Evolutionary conservation across 2,113 vertebrate species (phyloP).

Genomic region (Charadrius vociferus): DNA sequence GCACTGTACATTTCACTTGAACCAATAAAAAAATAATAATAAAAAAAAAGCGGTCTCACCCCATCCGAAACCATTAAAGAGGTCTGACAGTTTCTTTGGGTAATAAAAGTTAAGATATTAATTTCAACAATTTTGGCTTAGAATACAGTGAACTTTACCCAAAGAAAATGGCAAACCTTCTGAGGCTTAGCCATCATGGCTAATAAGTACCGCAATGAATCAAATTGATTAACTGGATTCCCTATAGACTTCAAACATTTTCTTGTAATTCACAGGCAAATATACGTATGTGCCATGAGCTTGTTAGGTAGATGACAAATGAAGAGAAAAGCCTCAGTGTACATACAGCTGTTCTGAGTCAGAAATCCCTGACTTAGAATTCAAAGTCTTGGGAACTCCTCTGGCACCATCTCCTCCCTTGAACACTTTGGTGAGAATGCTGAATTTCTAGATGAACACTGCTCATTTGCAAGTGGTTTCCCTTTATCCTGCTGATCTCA

Average conservation of each 20-base stretch:
- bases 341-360: background rate
- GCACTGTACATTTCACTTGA: background rate
- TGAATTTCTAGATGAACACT: background rate
- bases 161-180: constrained; percentile 31
- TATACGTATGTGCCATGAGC: background rate
- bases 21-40: background rate
- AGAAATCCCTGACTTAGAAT: background rate
- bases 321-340: background rate
- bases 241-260: background rate
- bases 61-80: background rate
- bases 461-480: background rate
- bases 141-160: background rate
- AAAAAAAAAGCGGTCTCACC: background rate
- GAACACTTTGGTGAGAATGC: background rate
- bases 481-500: background rate
- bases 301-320: constrained; percentile 42
- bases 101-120: constrained; percentile 9
- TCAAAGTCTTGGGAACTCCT: background rate
- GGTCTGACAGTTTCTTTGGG: background rate
- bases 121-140: constrained; percentile 6
- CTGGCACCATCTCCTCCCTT: background rate
- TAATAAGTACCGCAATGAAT: constrained; percentile 38
- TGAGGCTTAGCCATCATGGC: constrained; percentile 17
- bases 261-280: constrained; percentile 18
- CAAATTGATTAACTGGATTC: constrained; percentile 39